Evolutionary conservation across 2,113 vertebrate species (phyloP).

Genomic region (Camelus bactrianus): DNA sequence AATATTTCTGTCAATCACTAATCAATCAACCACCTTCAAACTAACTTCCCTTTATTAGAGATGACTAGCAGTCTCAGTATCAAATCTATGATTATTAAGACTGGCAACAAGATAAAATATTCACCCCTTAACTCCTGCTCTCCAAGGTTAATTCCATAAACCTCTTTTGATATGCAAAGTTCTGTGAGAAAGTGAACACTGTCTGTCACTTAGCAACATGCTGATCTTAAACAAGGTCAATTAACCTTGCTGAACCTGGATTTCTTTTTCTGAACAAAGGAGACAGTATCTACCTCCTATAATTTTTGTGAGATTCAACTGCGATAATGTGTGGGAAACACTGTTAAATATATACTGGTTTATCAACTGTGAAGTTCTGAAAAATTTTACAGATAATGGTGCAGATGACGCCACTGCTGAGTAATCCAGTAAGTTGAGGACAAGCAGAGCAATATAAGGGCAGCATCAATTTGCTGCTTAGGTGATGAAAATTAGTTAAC

Average conservation of each 20-base stretch:
- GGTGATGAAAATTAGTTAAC: neutral
- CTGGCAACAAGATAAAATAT: conserved; percentile 44
- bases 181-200: neutral
- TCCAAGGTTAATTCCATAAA: conserved; percentile 55
- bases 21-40: conserved; percentile 32
- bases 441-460: neutral
- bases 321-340: neutral
- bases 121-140: conserved; percentile 1
- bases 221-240: conserved; percentile 44
- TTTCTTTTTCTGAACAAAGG: conserved; percentile 40
- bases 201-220: neutral
- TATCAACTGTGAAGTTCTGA: neutral
- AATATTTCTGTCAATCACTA: conserved; percentile 62
- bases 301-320: neutral
- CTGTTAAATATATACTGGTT: neutral
- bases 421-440: neutral
- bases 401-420: neutral
- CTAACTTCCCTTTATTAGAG: conserved; percentile 42
- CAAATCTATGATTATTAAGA: conserved; percentile 59
- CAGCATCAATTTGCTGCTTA: conserved; percentile 9
- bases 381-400: neutral
- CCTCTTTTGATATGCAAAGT: conserved; percentile 56
- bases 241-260: conserved; percentile 22
- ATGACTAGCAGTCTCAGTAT: conserved; percentile 1
- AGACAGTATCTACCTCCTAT: neutral